These are phyloP conservation scores for Ernsta delagoae DNA, from an alignment of 2,888 invertebrate species.

Conservation along the genomic window DNA sequence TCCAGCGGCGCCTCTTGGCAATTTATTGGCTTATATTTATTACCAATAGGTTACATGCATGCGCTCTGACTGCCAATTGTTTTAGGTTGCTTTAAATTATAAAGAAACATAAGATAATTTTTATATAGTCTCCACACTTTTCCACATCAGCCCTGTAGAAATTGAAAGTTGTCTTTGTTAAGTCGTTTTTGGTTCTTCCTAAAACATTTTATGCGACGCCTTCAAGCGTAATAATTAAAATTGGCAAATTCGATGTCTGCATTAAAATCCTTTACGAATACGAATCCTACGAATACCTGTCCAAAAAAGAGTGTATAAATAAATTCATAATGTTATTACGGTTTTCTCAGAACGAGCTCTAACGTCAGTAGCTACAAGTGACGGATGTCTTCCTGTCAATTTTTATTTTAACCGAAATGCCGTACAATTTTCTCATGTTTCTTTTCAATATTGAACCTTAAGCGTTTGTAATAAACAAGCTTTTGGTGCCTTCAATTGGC, in stretches of 20 bases:
- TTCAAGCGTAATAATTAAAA: neutral
- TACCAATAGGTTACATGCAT: neutral
- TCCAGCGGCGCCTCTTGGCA: conserved; percentile 37
- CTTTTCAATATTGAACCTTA: conserved; percentile 36
- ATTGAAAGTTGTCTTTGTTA: neutral
- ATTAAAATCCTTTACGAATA: neutral
- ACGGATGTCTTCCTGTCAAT: conserved; percentile 74
- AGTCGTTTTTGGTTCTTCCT: too few relatives aligned
- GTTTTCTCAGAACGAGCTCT: conserved; percentile 64
- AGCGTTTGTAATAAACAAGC: conserved; percentile 44
- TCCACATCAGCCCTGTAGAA: too few relatives aligned
- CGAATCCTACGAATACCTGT: neutral
- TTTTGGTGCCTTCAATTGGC: conserved; percentile 28
- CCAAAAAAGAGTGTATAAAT: conserved; percentile 14
- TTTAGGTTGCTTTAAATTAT: neutral
- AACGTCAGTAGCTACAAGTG: conserved; percentile 64
- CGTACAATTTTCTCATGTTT: conserved; percentile 25
- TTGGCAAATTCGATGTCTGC: neutral
- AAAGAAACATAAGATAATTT: too few relatives aligned
- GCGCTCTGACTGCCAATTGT: neutral
- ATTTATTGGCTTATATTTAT: conserved; percentile 44
- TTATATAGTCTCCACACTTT: too few relatives aligned
- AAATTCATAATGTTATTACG: conserved; percentile 50
- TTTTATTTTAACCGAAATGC: conserved; percentile 45
- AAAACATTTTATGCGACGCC: neutral